These are phyloP conservation scores for Eumerus sabulonum DNA, from an alignment of 2,888 invertebrate genomes.

Conservation along the genomic window DNA sequence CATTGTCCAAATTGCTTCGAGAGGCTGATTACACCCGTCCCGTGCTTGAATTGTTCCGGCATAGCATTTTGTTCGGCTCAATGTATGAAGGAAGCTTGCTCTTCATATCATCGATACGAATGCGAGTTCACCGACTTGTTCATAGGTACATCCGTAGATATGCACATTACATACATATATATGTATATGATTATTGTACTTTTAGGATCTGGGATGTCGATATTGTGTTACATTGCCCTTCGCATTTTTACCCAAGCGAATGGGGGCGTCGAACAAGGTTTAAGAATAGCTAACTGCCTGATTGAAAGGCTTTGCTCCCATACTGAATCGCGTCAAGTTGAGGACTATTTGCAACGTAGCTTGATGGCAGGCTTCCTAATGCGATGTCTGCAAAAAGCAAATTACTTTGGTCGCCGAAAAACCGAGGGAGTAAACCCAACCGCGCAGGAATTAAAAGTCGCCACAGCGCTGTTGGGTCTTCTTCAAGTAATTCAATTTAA, in stretches of 20 bases:
- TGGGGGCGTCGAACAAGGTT: conserved; percentile 75
- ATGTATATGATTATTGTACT: conserved; percentile 26
- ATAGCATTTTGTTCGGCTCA: conserved; percentile 86
- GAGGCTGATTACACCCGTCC: conserved; percentile 84
- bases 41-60: conserved; percentile 86
- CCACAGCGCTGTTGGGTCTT: conserved; percentile 84
- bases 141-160: conserved; percentile 82
- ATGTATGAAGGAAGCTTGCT: conserved; percentile 84
- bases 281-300: conserved; percentile 78
- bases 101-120: conserved; percentile 87
- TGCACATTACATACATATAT: no score
- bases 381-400: conserved; percentile 84
- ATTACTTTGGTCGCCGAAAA: conserved; percentile 82
- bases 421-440: conserved; percentile 79
- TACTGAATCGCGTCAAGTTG: conserved; percentile 81
- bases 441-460: conserved; percentile 82
- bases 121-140: conserved; percentile 87
- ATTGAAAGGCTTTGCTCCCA: conserved; percentile 85
- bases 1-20: conserved; percentile 90
- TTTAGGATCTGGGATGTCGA: conserved; percentile 88
- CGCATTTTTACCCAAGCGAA: conserved; percentile 87
- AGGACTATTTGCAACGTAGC: conserved; percentile 87
- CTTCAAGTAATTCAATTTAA: conserved; percentile 91
- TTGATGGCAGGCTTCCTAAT: conserved; percentile 88
- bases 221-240: conserved; percentile 86